phyloP scores from a whole-genome alignment of 2,888 invertebrate genomes.

The Aphidius colemani region DNA sequence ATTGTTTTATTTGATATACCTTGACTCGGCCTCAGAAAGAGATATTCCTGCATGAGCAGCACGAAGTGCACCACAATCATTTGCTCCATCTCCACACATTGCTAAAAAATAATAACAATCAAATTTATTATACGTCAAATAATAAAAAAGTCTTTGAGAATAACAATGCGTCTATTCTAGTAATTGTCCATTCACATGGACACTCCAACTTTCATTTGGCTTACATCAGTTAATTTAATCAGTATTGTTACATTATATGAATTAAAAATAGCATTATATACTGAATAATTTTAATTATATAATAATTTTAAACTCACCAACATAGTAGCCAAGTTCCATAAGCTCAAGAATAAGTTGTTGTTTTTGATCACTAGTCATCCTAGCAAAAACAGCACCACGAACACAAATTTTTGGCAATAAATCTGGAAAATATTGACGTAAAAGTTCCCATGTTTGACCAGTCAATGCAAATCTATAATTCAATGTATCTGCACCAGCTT shows the following conservation, averaged over 20 bases:
- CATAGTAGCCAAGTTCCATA: slow-evolving; percentile 72
- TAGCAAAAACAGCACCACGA: slow-evolving; percentile 78
- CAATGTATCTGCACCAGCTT: slow-evolving; percentile 38
- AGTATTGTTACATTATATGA: not conserved
- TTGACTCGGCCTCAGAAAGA: slow-evolving; percentile 85
- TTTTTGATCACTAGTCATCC: slow-evolving; percentile 84
- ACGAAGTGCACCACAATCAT: slow-evolving; percentile 89
- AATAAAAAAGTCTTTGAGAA: not conserved
- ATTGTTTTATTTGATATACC: slow-evolving; percentile 35
- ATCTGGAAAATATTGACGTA: slow-evolving; percentile 73
- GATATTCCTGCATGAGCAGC: slow-evolving; percentile 89
- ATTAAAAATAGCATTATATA: slow-evolving; percentile 8
- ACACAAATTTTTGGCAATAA: slow-evolving; percentile 69
- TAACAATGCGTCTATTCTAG: not conserved
- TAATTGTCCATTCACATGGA: too few relatives aligned
- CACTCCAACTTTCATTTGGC: too few relatives aligned
- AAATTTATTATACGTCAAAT: not conserved
- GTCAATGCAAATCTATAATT: slow-evolving; percentile 66
- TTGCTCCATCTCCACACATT: slow-evolving; percentile 78
- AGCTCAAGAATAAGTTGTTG: slow-evolving; percentile 74
- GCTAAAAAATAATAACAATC: slow-evolving; percentile 53
- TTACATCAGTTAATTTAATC: not conserved
- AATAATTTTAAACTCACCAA: slow-evolving; percentile 59
- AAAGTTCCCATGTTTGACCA: slow-evolving; percentile 76
- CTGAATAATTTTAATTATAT: not conserved